These are phyloP conservation scores for Cetonia aurata DNA, from an alignment of 2,888 invertebrate species.

Conservation along the genomic window DNA sequence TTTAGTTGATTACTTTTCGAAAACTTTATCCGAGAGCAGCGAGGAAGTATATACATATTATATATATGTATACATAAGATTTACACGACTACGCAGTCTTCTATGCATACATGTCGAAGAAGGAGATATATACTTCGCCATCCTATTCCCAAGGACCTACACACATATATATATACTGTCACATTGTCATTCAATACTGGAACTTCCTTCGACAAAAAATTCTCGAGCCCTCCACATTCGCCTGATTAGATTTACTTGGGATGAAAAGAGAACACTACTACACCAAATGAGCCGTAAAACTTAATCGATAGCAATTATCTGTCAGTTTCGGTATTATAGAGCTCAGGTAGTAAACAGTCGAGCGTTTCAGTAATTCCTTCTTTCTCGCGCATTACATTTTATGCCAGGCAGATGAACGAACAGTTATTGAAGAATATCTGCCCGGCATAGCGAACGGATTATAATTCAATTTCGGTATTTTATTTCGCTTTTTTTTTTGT, in stretches of 20 bases:
- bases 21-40: slow-evolving; percentile 23
- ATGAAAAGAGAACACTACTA: slow-evolving; percentile 15
- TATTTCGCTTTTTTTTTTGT: no score
- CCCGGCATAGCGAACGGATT: no score
- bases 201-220: slow-evolving; percentile 14
- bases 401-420: no score
- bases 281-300: slow-evolving; percentile 30
- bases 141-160: no score
- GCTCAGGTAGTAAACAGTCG: no score
- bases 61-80: background rate
- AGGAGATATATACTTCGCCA: background rate
- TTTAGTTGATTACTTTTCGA: slow-evolving; percentile 44
- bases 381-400: no score
- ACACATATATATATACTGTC: background rate
- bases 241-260: slow-evolving; percentile 23
- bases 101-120: background rate
- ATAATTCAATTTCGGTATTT: no score
- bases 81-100: slow-evolving; percentile 2
- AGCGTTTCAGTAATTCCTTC: no score
- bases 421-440: no score
- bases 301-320: slow-evolving; percentile 28
- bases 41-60: background rate
- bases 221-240: background rate
- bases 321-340: slow-evolving; percentile 11
- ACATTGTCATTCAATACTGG: slow-evolving; percentile 27